phyloP scores from a whole-genome alignment of 2,888 invertebrate species.

The Sesia apiformis region DNA sequence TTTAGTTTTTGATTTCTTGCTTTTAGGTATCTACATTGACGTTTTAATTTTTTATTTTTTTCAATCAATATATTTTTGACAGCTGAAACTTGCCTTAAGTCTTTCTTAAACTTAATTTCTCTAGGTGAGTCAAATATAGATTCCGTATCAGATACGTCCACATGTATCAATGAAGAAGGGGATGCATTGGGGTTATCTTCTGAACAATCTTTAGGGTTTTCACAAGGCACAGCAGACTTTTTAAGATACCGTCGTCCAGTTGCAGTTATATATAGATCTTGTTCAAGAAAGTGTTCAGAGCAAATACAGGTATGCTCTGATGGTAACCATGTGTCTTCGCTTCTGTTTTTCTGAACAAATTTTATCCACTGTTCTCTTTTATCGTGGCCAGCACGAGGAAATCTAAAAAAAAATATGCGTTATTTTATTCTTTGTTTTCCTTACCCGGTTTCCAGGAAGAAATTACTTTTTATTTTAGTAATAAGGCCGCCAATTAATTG shows the following conservation, averaged over 20 bases:
- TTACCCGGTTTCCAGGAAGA: no score
- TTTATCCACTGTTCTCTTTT: conserved; percentile 15
- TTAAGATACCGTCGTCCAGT: conserved; percentile 1
- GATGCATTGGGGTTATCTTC: background rate
- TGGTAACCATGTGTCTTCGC: conserved; percentile 16
- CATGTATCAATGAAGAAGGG: background rate
- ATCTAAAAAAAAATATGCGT: conserved; percentile 5
- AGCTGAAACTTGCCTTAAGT: background rate
- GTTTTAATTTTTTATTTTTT: background rate
- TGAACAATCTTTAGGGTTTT: background rate
- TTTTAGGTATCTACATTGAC: no score
- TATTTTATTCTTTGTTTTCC: no score
- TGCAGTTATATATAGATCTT: background rate
- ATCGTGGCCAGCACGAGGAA: conserved; percentile 9
- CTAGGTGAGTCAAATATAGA: conserved; percentile 1
- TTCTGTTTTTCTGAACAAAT: conserved; percentile 17
- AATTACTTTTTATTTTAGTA: no score
- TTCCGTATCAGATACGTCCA: background rate
- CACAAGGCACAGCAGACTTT: conserved; percentile 2
- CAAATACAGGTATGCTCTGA: conserved; percentile 11
- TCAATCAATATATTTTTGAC: background rate
- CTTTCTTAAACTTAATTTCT: conserved; percentile 1
- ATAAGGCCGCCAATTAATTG: no score
- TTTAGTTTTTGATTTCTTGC: no score
- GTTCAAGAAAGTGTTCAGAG: conserved; percentile 13